phyloP scores from a whole-genome alignment of 2,113 vertebrate genomes.

The Microcebus murinus region DNA sequence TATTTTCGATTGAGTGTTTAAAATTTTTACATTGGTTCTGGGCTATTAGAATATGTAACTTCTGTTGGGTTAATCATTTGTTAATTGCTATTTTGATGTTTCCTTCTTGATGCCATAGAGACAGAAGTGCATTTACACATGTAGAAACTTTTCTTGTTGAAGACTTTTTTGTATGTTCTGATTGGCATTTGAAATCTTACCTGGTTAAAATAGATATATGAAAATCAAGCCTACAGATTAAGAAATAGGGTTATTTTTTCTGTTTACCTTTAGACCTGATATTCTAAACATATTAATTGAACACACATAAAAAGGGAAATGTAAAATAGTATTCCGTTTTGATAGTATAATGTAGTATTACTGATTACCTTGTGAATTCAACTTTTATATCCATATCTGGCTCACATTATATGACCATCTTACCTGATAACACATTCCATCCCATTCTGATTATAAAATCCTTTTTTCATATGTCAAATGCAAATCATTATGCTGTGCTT shows the following conservation, averaged over 20 bases:
- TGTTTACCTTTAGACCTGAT: not conserved
- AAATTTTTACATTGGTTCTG: not conserved
- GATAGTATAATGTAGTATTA: not conserved
- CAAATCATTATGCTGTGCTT: not conserved
- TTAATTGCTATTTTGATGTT: slow-evolving; percentile 50
- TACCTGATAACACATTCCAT: not conserved
- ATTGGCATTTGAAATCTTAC: slow-evolving; percentile 45
- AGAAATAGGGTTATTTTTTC: not conserved
- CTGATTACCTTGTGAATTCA: not conserved
- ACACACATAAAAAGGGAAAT: not conserved
- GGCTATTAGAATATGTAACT: not conserved
- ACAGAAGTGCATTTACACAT: not conserved
- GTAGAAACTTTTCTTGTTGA: not conserved
- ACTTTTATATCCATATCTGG: not conserved
- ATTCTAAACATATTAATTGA: not conserved
- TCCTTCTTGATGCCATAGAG: slow-evolving; percentile 14
- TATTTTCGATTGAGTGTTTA: slow-evolving; percentile 3
- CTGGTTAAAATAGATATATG: not conserved
- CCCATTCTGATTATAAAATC: not conserved
- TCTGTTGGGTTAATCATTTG: not conserved
- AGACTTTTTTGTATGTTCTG: not conserved
- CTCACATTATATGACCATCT: not conserved
- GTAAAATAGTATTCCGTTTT: not conserved
- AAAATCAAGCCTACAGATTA: not conserved
- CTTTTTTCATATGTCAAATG: not conserved